Evolutionary conservation across 2,113 vertebrate species (phyloP).

Genomic region (Planiliza haematocheilus): DNA sequence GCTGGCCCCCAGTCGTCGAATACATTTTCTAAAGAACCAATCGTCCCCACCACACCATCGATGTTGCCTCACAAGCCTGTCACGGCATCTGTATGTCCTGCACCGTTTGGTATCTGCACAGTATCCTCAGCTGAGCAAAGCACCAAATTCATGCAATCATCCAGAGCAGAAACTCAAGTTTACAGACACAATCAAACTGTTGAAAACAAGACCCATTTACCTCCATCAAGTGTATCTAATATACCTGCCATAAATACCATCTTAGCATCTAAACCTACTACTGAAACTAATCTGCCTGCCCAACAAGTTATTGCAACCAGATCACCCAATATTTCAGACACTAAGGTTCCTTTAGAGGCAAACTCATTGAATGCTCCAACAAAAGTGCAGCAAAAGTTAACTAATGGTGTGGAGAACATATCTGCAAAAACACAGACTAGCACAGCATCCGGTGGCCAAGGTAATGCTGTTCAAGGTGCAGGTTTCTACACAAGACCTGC

Average conservation of each 20-base stretch:
- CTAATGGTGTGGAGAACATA: neutral
- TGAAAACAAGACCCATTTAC: constrained; percentile 16
- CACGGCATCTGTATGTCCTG: constrained; percentile 46
- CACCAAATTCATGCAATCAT: constrained; percentile 30
- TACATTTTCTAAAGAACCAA: constrained; percentile 8
- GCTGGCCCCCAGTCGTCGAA: constrained; percentile 8
- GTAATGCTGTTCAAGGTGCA: constrained; percentile 14
- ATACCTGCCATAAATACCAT: neutral
- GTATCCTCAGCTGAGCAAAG: constrained; percentile 8
- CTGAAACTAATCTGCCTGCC: constrained; percentile 12
- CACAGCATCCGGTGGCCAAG: neutral
- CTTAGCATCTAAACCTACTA: neutral
- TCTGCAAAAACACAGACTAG: neutral
- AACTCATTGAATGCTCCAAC: neutral
- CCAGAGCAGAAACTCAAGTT: constrained; percentile 4
- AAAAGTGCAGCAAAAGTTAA: constrained; percentile 17
- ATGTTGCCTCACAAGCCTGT: constrained; percentile 44
- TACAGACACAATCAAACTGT: constrained; percentile 4
- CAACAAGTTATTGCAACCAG: neutral
- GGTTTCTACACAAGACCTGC: constrained; percentile 1
- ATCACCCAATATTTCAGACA: constrained; percentile 22
- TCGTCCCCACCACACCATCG: neutral
- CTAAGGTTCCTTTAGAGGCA: constrained; percentile 7
- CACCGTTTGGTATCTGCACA: constrained; percentile 28
- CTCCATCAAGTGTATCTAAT: neutral